Percentiles rank a stretch among this genome's conserved stretches.
These are phyloP conservation scores for Spheniscus mendiculus DNA, from an alignment of 2,113 vertebrate species.

Conservation along the genomic window DNA sequence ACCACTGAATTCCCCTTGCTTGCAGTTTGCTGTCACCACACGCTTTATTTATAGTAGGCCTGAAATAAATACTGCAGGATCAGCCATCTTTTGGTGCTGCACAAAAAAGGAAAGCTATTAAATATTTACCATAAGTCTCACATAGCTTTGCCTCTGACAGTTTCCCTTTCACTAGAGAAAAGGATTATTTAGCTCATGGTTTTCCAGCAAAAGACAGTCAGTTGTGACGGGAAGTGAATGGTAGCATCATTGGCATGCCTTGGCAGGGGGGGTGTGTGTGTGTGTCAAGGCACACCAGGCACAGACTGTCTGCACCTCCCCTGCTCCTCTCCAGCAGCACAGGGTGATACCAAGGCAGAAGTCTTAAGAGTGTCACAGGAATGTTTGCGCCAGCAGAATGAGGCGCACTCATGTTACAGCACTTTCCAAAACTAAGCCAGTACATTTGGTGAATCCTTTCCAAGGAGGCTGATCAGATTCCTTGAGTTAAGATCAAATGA, in stretches of 20 bases:
- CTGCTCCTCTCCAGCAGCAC: not conserved
- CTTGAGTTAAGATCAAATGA: constrained; percentile 33
- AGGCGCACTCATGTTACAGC: constrained; percentile 29
- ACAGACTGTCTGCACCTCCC: not conserved
- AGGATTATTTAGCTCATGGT: not conserved
- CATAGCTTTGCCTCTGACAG: not conserved
- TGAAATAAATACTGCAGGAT: constrained; percentile 56
- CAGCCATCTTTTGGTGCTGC: constrained; percentile 20
- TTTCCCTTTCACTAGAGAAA: not conserved
- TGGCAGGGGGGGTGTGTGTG: not conserved
- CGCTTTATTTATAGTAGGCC: constrained; percentile 47
- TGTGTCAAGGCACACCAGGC: not conserved
- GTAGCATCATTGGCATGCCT: not conserved
- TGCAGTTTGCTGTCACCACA: constrained; percentile 37
- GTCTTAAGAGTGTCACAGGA: constrained; percentile 3
- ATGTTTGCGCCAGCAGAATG: constrained; percentile 57
- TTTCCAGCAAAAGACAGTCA: not conserved
- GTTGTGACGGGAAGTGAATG: not conserved
- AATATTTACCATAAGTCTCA: constrained; percentile 16
- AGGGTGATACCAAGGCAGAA: not conserved
- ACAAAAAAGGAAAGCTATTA: constrained; percentile 22
- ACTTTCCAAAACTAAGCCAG: constrained; percentile 52
- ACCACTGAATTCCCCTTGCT: not conserved
- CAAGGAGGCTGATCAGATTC: constrained; percentile 44
- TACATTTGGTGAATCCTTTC: constrained; percentile 46